Evolutionary conservation across 2,113 vertebrate species (phyloP).

Genomic region (Capreolus pygargus): DNA sequence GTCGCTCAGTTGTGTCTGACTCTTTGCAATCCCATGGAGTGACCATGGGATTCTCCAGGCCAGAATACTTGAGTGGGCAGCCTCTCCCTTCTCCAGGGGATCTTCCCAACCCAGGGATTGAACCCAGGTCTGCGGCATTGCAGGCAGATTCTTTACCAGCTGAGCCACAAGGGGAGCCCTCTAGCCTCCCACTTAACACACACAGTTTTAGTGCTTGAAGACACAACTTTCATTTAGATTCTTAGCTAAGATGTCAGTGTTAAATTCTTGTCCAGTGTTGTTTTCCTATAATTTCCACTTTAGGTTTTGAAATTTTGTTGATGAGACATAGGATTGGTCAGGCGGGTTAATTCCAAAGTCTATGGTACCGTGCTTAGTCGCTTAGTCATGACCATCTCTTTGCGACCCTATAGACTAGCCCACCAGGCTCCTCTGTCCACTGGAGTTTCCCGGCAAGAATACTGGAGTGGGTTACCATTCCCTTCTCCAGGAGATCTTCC

Average conservation of each 20-base stretch:
- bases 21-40: not conserved
- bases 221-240: not conserved
- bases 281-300: not conserved
- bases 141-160: not conserved
- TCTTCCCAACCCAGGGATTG: not conserved
- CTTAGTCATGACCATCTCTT: not conserved
- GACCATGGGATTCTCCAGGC: not conserved
- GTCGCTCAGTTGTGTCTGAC: fast-evolving
- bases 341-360: not conserved
- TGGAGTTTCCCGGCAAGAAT: not conserved
- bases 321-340: not conserved
- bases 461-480: not conserved
- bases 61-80: not conserved
- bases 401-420: not conserved
- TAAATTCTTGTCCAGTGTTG: not conserved
- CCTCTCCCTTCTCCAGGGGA: not conserved
- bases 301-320: not conserved
- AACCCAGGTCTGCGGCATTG: not conserved
- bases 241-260: not conserved
- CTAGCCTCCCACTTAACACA: not conserved
- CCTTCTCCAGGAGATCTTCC: not conserved
- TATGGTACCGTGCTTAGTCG: not conserved
- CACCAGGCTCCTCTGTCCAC: not conserved
- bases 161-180: not conserved
- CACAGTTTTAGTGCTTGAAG: not conserved